These are phyloP conservation scores for Drosophila hydei DNA, from an alignment of 1,140 invertebrate species.

Conservation along the genomic window DNA sequence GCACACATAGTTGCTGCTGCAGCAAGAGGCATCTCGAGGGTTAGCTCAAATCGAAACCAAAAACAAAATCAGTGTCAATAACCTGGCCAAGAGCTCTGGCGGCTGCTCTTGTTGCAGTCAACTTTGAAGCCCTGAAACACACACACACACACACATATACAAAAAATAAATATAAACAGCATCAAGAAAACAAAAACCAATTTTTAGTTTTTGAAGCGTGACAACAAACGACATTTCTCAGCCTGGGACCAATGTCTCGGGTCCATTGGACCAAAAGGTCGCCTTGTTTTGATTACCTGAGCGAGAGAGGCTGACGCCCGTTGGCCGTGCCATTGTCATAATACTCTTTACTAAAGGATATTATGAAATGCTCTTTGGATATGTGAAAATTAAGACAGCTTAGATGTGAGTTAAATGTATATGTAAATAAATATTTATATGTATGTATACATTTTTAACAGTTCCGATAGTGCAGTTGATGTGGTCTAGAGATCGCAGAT, in stretches of 20 bases:
- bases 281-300: slow-evolving; percentile 60
- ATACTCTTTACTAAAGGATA: slow-evolving; percentile 1
- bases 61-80: slow-evolving; percentile 74
- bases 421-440: too few relatives aligned
- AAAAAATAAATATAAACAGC: slow-evolving; percentile 14
- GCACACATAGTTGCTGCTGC: slow-evolving; percentile 14
- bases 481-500: too few relatives aligned
- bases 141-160: not conserved
- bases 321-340: too few relatives aligned
- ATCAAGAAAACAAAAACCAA: slow-evolving; percentile 57
- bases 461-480: too few relatives aligned
- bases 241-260: slow-evolving; percentile 14
- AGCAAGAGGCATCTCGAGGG: slow-evolving; percentile 39
- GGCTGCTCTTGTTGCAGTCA: slow-evolving; percentile 9
- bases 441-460: too few relatives aligned
- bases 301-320: slow-evolving; percentile 8
- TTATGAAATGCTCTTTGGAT: too few relatives aligned
- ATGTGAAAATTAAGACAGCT: too few relatives aligned
- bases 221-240: slow-evolving; percentile 70
- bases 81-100: slow-evolving; percentile 51
- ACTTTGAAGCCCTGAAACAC: not conserved
- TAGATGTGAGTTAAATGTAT: too few relatives aligned
- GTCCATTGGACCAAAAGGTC: slow-evolving; percentile 9
- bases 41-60: slow-evolving; percentile 11
- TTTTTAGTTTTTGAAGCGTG: slow-evolving; percentile 70